Base-by-base conservation (phyloP, 2,888 invertebrate species). In the Salticus scenicus region DNA sequence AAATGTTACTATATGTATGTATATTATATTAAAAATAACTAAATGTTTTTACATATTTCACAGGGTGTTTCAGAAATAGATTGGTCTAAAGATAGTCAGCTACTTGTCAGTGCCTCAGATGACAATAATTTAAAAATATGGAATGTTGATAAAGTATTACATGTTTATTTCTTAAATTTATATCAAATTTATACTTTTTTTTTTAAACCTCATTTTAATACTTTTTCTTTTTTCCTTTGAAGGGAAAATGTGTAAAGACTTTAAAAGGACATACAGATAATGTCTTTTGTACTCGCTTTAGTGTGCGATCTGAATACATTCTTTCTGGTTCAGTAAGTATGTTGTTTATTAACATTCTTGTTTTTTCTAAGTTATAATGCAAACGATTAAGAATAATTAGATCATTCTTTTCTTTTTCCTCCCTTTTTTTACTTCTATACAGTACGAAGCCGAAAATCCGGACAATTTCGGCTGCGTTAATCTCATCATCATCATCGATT, bases 241-340 rank as follows among this genome's bases (percentile, higher is more conserved):
- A 94, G 94, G 98, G 96, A 41, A 99, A 98, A 93, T 98, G 98
- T 92, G 92, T 98, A 90, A 99, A 99, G 92, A 99, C 99, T 0
- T 92, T 99, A 51, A 99, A 99, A 92, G 99, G 99, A 1, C 99
- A 99, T 92, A 98, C 97, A 91, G 99, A 99, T 92, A 99, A 99
- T 91, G 99, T 99, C 0, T 99, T 99, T 92, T 99, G 99, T 91
- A 99, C 99, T 92, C 98, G 98, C 92, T 99, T 99, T 92, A 99
- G 99, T 92, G 99, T 99, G 84, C 99, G 99, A 92, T 98, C 98
- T 79, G 99, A 99, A 92, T 94, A 99, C 89, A 98, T 99, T 90
- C 99, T 98, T 24, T 99, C 99, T 27, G 99, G 99, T 88, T 99
- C 99, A 41, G 94, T 94, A 92, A 93, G 93, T 92, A 85, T n/a